Conservation (phyloP, 2,113 vertebrate species). For the Seriola rivoliana region DNA sequence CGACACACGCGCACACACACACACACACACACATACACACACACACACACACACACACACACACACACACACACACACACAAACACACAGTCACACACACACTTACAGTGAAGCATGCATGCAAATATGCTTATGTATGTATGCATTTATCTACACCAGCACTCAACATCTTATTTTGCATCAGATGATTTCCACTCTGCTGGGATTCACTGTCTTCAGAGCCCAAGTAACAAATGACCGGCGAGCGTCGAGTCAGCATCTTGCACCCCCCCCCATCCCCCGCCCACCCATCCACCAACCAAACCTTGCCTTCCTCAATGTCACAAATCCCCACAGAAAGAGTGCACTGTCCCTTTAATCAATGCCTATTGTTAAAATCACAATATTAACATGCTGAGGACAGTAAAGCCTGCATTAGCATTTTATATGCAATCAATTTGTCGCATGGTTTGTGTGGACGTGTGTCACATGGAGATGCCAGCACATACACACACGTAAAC, state of each 20-base stretch:
- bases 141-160: conserved; percentile 19
- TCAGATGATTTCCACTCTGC: conserved; percentile 41
- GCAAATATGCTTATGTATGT: background rate
- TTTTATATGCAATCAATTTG: conserved; percentile 76
- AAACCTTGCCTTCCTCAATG: conserved; percentile 55
- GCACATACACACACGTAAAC: background rate
- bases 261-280: background rate
- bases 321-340: conserved; percentile 45
- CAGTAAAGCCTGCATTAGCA: conserved; percentile 62
- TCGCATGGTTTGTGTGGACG: conserved; percentile 62
- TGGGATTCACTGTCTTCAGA: conserved; percentile 38
- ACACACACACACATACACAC: background rate
- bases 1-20: conserved; percentile 9
- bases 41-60: background rate
- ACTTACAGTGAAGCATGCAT: background rate
- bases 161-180: conserved; percentile 30
- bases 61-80: background rate
- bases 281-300: background rate
- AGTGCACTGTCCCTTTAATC: conserved; percentile 56
- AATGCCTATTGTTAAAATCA: conserved; percentile 40
- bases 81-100: background rate
- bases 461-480: conserved; percentile 46
- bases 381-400: conserved; percentile 69
- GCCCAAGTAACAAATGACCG: conserved; percentile 48
- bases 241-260: conserved; percentile 59